Evolutionary conservation across 1,140 invertebrate species (phyloP), one percentile per base, ranked within the genome.

Genomic region (Thaumetopoea pityocampa): DNA sequence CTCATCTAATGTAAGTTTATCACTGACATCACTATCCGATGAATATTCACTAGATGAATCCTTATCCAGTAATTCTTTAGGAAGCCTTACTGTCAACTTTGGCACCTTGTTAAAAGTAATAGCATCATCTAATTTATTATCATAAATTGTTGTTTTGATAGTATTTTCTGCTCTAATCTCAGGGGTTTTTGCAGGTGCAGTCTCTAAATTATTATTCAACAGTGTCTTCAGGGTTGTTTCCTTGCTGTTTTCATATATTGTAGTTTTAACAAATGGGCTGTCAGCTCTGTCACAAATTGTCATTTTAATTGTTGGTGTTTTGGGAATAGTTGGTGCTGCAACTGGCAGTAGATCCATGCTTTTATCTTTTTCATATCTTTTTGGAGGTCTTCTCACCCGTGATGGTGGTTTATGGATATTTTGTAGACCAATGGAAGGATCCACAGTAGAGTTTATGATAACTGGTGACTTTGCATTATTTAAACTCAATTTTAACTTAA

Each of bases 11-110:
- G 82, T 86, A 27, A 86, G 54, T 57, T 88, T 89, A 26, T 89
- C 87, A 77, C 88, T 88, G 36, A 81, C 79, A 71, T 89, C 87
- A 79, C 87, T 89, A 42, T 87, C 86, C 43, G 77, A 86, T 43
- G 85, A 84, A 43, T 84, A 77, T 52, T 86, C 85, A 72, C 73
- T 85, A 38, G 85, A 86, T 15, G 85, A 86, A 55, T 85, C 80
- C 57, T 84, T 83, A 35, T 86, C 85, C 32, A 78, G 52, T 42
- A 84, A 72, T 51, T 84, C 73, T 66, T 86, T 86, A 40, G 82
- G 80, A 51, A 87, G 79, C 55, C 81, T 73, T 5, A 85, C 78
- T 43, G 80, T 85, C 32, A 86, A 54, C 48, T 87, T 86, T 43
- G 80, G 79, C 50, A 85, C 76, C 58, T 74, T 81, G 54, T 85